Conservation (phyloP, 2,113 vertebrate species). For the Aptenodytes forsteri region DNA sequence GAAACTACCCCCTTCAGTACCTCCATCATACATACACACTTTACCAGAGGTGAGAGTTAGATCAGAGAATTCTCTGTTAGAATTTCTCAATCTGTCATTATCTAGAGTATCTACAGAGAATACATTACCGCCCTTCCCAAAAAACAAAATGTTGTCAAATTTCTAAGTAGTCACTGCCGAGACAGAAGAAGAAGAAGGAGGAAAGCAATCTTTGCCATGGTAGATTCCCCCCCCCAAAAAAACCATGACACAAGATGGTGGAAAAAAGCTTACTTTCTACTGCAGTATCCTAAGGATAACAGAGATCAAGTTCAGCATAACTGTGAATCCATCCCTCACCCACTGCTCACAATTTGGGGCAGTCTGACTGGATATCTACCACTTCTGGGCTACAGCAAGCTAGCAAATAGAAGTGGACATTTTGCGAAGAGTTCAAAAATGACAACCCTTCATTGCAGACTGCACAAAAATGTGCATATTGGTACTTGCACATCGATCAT, state of each 20-base stretch:
- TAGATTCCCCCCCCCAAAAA: not conserved
- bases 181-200: not conserved
- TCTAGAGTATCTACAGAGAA: not conserved
- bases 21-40: not conserved
- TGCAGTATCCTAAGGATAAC: not conserved
- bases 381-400: not conserved
- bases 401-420: not conserved
- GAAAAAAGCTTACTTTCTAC: not conserved
- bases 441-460: not conserved
- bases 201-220: not conserved
- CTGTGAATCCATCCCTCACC: not conserved
- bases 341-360: not conserved
- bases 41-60: not conserved
- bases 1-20: not conserved
- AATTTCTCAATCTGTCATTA: not conserved
- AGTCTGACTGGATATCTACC: not conserved
- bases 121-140: not conserved
- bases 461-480: not conserved
- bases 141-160: not conserved
- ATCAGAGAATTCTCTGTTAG: not conserved
- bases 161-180: not conserved
- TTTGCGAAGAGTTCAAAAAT: not conserved
- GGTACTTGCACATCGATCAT: not conserved
- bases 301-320: not conserved
- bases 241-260: not conserved